phyloP scores from a whole-genome alignment of 2,888 invertebrate genomes.

The Agrochola macilenta region DNA sequence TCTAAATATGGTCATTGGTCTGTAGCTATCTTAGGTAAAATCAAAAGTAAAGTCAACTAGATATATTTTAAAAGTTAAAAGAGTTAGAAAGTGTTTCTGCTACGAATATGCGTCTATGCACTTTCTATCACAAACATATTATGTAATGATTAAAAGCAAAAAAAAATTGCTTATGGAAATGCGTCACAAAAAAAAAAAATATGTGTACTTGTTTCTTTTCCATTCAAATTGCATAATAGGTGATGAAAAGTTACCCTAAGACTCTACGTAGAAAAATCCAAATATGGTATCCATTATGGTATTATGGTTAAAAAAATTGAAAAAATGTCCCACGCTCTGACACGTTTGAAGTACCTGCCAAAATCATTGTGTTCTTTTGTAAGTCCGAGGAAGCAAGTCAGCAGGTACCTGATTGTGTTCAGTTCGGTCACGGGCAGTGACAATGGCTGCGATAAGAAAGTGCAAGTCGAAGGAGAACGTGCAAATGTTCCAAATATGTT shows the following conservation, averaged over 20 bases:
- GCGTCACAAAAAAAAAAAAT: neutral
- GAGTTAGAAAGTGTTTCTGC: conserved; percentile 10
- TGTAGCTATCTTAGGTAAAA: neutral
- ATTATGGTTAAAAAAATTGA: neutral
- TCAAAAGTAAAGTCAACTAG: neutral
- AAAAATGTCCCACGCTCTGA: conserved; percentile 2
- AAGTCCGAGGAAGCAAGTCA: conserved; percentile 24
- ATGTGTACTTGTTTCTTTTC: too few species aligned
- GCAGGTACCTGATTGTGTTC: conserved; percentile 50
- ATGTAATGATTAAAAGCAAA: too few species aligned
- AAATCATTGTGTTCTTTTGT: conserved; percentile 21
- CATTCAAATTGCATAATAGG: neutral
- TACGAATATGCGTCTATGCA: conserved; percentile 2
- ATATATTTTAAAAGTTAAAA: conserved; percentile 3
- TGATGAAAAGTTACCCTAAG: neutral
- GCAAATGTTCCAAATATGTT: conserved; percentile 27
- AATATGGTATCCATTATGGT: rapidly evolving
- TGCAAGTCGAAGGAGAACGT: conserved; percentile 15
- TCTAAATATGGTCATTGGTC: neutral
- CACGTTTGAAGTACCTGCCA: neutral
- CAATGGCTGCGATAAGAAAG: conserved; percentile 52
- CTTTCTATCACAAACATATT: conserved; percentile 24
- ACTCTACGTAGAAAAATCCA: neutral
- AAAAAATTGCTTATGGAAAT: neutral
- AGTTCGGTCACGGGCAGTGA: conserved; percentile 29